Conservation (phyloP, 2,797 vertebrate species). For the Poecile montanus region DNA sequence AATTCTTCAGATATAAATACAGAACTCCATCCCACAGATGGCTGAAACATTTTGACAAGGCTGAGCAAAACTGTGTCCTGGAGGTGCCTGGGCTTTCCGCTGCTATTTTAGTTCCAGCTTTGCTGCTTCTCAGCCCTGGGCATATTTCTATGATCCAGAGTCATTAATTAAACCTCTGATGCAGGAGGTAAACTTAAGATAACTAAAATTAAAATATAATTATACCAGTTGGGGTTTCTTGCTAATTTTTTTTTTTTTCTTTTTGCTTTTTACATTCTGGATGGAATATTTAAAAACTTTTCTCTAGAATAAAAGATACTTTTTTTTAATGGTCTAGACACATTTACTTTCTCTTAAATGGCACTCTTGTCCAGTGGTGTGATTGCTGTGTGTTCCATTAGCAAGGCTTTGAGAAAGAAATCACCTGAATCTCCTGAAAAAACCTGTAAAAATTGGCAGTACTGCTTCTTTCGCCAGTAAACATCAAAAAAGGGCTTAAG, state of each 20-base stretch:
- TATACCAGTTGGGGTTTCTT: background rate
- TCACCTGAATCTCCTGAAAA: background rate
- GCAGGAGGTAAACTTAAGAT: background rate
- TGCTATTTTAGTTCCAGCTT: background rate
- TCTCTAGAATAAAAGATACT: background rate
- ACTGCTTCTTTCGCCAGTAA: background rate
- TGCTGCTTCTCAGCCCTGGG: background rate
- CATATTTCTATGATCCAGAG: background rate
- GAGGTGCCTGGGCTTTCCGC: background rate
- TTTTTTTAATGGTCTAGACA: background rate
- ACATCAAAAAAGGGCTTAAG: background rate
- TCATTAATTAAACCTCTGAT: background rate
- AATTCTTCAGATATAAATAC: background rate
- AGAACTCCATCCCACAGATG: background rate
- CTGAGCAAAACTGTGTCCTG: background rate
- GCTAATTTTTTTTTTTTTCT: constrained; percentile 10
- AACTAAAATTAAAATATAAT: background rate
- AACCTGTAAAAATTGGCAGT: background rate
- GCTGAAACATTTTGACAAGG: background rate
- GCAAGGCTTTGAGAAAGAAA: background rate
- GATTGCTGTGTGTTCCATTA: background rate
- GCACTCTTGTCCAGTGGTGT: background rate
- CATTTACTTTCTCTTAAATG: background rate
- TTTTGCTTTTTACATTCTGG: background rate
- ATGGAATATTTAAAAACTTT: background rate